phyloP scores from a whole-genome alignment of 2,797 vertebrate genomes.

The Lindbergichthys nudifrons region DNA sequence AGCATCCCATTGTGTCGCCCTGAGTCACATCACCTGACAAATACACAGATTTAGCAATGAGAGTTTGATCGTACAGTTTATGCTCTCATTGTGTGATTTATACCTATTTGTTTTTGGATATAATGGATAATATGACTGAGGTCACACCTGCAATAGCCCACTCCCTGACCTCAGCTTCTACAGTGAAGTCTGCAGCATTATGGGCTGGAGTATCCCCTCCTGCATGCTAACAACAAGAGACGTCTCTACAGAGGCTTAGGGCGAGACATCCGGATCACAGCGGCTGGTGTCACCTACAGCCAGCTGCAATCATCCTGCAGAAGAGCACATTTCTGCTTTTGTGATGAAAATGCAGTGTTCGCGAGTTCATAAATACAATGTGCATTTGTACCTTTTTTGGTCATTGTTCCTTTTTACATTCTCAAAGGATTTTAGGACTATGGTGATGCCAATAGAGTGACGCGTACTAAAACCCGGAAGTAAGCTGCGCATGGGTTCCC shows the following conservation, averaged over 20 bases:
- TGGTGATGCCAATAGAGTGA: too few relatives aligned
- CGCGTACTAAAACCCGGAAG: too few relatives aligned
- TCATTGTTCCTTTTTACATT: slow-evolving; percentile 2
- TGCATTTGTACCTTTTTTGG: not conserved
- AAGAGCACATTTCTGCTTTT: slow-evolving; percentile 44
- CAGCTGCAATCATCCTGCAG: slow-evolving; percentile 62
- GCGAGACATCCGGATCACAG: slow-evolving; percentile 72
- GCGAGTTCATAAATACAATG: slow-evolving; percentile 34
- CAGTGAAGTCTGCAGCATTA: slow-evolving; percentile 39
- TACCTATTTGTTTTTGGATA: slow-evolving; percentile 35
- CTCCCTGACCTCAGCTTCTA: slow-evolving; percentile 25
- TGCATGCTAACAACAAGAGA: slow-evolving; percentile 50
- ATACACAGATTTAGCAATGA: slow-evolving; percentile 20
- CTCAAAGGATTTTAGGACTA: not conserved
- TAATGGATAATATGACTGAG: slow-evolving; percentile 24
- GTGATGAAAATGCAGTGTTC: slow-evolving; percentile 25
- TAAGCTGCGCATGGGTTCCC: too few relatives aligned
- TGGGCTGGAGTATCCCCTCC: slow-evolving; percentile 42
- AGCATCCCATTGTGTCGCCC: slow-evolving; percentile 44
- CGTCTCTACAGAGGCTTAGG: slow-evolving; percentile 50
- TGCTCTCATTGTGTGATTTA: slow-evolving; percentile 37
- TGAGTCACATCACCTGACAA: slow-evolving; percentile 49
- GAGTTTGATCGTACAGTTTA: slow-evolving; percentile 16
- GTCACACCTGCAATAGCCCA: slow-evolving; percentile 38
- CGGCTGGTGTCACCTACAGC: slow-evolving; percentile 74